A percentile compares a stretch with the other conserved stretches of the same genome.
Evolutionary conservation across 2,113 vertebrate species (phyloP).

Genomic region (Stercorarius parasiticus): DNA sequence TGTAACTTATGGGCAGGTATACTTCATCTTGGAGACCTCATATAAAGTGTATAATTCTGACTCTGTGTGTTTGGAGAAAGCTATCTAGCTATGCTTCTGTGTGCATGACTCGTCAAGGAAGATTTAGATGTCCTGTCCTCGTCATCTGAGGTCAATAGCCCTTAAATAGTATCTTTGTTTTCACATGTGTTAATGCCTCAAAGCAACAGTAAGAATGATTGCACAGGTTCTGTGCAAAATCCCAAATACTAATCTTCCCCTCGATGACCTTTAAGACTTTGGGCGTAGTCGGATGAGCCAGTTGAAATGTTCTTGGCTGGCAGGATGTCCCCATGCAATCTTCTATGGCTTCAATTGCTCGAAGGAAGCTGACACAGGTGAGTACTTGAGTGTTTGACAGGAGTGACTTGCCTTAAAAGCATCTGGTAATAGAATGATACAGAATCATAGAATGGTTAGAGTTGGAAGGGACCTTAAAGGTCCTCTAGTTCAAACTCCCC

Average conservation of each 20-base stretch:
- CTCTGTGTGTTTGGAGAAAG: background rate
- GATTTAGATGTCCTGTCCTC: background rate
- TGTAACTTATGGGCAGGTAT: background rate
- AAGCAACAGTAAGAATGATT: background rate
- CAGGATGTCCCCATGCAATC: rapidly evolving
- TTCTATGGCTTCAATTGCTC: background rate
- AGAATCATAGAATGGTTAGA: background rate
- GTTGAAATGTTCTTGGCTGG: background rate
- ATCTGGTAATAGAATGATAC: background rate
- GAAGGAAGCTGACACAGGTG: background rate
- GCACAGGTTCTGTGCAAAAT: background rate
- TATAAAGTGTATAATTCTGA: background rate
- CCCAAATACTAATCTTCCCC: background rate
- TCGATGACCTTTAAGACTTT: background rate
- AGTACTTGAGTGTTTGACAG: background rate
- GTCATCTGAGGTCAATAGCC: background rate
- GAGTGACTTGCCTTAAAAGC: background rate
- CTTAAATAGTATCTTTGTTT: background rate
- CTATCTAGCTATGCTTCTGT: background rate
- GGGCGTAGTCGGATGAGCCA: background rate
- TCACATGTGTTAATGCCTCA: background rate
- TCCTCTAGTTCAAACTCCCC: background rate
- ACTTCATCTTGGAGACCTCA: background rate
- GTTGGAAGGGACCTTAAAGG: background rate
- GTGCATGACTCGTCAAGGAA: background rate